These are phyloP conservation scores for Aphelocoma californica DNA, from an alignment of 2,797 vertebrate species.

Conservation along the genomic window DNA sequence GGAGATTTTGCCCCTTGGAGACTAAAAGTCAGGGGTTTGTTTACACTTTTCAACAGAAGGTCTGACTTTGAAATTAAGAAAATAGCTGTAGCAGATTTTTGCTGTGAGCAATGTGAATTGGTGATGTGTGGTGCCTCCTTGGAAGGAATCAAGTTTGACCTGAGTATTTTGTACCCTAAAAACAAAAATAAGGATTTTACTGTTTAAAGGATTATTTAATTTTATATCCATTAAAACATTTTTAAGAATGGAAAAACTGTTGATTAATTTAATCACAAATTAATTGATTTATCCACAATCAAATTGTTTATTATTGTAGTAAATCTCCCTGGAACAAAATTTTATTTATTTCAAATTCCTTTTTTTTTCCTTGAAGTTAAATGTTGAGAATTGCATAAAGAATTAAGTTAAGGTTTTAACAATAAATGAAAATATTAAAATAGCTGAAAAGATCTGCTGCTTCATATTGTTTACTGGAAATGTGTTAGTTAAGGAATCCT, in stretches of 20 bases:
- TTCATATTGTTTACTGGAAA: neutral
- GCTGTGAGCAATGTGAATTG: neutral
- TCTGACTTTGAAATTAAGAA: neutral
- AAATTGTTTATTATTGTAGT: neutral
- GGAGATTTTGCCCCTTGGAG: neutral
- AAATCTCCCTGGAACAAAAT: neutral
- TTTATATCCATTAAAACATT: neutral
- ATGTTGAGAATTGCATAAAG: neutral
- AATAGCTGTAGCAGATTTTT: neutral
- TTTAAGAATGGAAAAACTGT: neutral
- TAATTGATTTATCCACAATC: neutral
- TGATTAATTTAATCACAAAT: neutral
- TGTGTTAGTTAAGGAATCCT: neutral
- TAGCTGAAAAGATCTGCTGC: neutral
- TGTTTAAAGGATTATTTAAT: neutral
- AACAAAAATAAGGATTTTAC: neutral
- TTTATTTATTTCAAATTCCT: neutral
- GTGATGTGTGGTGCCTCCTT: neutral
- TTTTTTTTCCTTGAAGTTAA: neutral
- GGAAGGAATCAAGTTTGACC: neutral
- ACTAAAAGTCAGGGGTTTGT: neutral
- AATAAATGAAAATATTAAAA: neutral
- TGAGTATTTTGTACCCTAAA: neutral
- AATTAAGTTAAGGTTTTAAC: neutral
- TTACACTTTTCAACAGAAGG: neutral